Conservation (phyloP, 53 echinoderm and acorn worm genomes). For the Astropecten irregularis region DNA sequence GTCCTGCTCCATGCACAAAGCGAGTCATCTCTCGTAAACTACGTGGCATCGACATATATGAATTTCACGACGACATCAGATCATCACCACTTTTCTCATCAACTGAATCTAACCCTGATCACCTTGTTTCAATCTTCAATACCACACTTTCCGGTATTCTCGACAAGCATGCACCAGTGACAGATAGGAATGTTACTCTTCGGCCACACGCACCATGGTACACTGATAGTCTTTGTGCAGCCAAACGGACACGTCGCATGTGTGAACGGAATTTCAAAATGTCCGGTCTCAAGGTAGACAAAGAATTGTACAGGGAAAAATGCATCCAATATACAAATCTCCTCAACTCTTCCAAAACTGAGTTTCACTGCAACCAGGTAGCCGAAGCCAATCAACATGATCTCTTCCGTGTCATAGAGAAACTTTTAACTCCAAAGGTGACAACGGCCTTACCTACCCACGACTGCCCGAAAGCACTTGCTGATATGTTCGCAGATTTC, state of each 20-base stretch:
- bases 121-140: background rate
- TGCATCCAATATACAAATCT: too few relatives aligned
- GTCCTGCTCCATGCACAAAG: slow-evolving; percentile 28
- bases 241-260: background rate
- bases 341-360: too few relatives aligned
- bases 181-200: background rate
- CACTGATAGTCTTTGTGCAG: background rate
- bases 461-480: too few relatives aligned
- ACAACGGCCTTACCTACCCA: too few relatives aligned
- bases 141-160: background rate
- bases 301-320: too few relatives aligned
- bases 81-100: background rate
- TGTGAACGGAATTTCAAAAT: background rate
- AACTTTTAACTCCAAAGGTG: too few relatives aligned
- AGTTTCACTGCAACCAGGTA: too few relatives aligned
- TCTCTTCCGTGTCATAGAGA: too few relatives aligned
- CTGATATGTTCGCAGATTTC: background rate
- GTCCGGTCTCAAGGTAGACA: too few relatives aligned
- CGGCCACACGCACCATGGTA: background rate
- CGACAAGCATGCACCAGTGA: background rate
- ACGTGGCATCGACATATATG: slow-evolving; percentile 12
- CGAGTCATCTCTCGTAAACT: slow-evolving; percentile 13
- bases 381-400: too few relatives aligned
- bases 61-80: slow-evolving; percentile 28
- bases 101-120: background rate